A percentile compares a stretch with the other conserved stretches of the same genome.
phyloP scores from a whole-genome alignment of 2,797 vertebrate genomes.

The Gallinago solitaria region DNA sequence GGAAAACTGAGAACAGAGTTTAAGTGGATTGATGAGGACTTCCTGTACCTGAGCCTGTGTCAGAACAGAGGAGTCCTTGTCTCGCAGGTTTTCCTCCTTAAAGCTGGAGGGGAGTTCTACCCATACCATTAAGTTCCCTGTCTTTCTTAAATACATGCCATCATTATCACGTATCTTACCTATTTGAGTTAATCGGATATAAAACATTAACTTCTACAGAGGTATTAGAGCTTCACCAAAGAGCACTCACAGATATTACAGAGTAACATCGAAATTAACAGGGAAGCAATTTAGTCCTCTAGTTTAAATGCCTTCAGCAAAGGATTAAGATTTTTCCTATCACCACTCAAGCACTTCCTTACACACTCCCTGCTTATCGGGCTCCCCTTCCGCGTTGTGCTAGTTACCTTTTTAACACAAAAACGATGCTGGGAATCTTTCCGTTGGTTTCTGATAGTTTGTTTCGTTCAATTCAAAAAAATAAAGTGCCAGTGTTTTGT shows the following conservation, averaged over 20 bases:
- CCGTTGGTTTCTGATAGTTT: neutral
- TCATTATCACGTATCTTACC: constrained; percentile 38
- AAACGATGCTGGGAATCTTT: neutral
- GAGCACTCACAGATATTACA: constrained; percentile 28
- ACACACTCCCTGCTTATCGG: neutral
- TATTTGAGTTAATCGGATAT: constrained; percentile 48
- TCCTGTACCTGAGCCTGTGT: neutral
- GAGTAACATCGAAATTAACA: constrained; percentile 48
- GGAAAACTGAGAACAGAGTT: neutral
- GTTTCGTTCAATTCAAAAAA: neutral
- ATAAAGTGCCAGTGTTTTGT: neutral
- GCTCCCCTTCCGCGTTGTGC: neutral
- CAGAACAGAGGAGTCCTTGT: neutral
- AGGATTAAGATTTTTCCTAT: constrained; percentile 44
- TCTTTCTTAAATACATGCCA: constrained; percentile 27
- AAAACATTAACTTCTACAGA: constrained; percentile 52
- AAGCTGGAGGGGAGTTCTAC: neutral
- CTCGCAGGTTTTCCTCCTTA: neutral
- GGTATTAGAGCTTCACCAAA: constrained; percentile 30
- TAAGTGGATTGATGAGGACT: neutral
- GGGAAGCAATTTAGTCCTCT: constrained; percentile 13
- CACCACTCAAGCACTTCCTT: neutral
- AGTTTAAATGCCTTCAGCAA: constrained; percentile 16
- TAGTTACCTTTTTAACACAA: constrained; percentile 11
- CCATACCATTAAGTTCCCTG: constrained; percentile 1